Evolutionary conservation across 2,797 vertebrate genomes (phyloP).

Genomic region (Argya squamiceps): DNA sequence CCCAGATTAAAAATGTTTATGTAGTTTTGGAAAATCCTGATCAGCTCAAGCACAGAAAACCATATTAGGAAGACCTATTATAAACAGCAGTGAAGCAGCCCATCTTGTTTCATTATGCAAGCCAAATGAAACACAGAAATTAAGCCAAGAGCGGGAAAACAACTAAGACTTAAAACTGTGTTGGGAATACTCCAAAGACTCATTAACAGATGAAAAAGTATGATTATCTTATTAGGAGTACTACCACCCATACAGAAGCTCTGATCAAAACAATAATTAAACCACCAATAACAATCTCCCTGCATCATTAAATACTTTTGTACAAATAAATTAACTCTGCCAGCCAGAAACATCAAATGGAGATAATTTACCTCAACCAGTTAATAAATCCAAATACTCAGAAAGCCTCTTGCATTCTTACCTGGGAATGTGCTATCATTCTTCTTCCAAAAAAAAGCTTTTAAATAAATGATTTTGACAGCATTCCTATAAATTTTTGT

Average conservation of each 20-base stretch:
- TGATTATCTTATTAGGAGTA: conserved; percentile 68
- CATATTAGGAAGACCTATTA: background rate
- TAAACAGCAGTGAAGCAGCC: background rate
- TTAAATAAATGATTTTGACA: conserved; percentile 42
- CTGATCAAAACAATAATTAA: conserved; percentile 71
- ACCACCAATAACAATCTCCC: conserved; percentile 56
- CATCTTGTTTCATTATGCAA: conserved; percentile 10
- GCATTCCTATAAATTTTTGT: conserved; percentile 28
- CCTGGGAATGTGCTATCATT: background rate
- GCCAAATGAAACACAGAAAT: conserved; percentile 46
- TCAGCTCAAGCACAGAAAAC: background rate
- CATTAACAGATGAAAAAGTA: conserved; percentile 68
- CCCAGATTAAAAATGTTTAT: background rate
- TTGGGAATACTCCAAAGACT: conserved; percentile 64
- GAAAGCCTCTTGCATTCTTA: conserved; percentile 16
- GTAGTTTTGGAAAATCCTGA: background rate
- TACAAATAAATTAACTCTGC: conserved; percentile 64
- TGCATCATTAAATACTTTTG: conserved; percentile 62
- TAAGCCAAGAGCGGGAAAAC: conserved; percentile 36
- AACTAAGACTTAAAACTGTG: conserved; percentile 52
- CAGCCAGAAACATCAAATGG: conserved; percentile 54
- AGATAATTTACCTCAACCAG: conserved; percentile 46
- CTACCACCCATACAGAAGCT: conserved; percentile 59
- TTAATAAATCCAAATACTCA: background rate
- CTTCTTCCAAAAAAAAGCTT: background rate